phyloP scores from a whole-genome alignment of 64 coral and sea anemone species.

The Cladopsammia gracilis region DNA sequence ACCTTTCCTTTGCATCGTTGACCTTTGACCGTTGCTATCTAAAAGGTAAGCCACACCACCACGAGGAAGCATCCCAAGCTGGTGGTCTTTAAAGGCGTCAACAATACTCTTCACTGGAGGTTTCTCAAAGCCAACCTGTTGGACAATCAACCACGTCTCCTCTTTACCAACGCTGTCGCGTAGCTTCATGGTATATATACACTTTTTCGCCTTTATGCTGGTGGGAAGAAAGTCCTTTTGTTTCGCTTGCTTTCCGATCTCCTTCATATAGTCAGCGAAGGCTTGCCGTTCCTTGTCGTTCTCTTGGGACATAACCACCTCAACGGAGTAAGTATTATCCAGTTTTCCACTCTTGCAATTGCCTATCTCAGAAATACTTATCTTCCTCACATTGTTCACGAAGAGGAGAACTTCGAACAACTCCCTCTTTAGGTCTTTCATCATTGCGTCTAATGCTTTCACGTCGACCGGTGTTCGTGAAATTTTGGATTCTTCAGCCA shows the following conservation, averaged over 20 bases:
- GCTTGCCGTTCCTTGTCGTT: slow-evolving; percentile 17
- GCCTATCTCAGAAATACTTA: slow-evolving; percentile 30
- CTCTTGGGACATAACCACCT: background rate
- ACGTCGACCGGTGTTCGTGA: background rate
- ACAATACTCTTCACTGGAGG: background rate
- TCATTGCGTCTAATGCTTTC: slow-evolving; percentile 16
- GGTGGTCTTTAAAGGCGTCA: slow-evolving; percentile 21
- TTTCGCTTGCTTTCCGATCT: slow-evolving; percentile 24
- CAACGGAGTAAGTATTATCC: background rate
- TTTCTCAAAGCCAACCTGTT: slow-evolving; percentile 73
- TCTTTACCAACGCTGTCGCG: slow-evolving; percentile 12
- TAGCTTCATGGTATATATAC: slow-evolving; percentile 67
- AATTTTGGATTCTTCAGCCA: slow-evolving; percentile 48
- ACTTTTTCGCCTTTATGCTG: slow-evolving; percentile 10
- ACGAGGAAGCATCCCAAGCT: slow-evolving; percentile 82
- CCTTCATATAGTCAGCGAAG: slow-evolving; percentile 50
- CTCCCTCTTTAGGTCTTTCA: slow-evolving; percentile 52
- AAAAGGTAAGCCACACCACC: slow-evolving; percentile 69
- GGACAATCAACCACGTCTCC: slow-evolving; percentile 72
- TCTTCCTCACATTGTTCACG: slow-evolving; percentile 67
- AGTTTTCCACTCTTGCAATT: background rate
- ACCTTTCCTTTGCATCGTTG: background rate
- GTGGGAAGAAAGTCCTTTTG: background rate
- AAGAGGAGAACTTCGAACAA: slow-evolving; percentile 66
- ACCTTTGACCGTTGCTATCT: background rate